These are phyloP conservation scores for Deilephila porcellus DNA, from an alignment of 2,888 invertebrate genomes.

Conservation along the genomic window DNA sequence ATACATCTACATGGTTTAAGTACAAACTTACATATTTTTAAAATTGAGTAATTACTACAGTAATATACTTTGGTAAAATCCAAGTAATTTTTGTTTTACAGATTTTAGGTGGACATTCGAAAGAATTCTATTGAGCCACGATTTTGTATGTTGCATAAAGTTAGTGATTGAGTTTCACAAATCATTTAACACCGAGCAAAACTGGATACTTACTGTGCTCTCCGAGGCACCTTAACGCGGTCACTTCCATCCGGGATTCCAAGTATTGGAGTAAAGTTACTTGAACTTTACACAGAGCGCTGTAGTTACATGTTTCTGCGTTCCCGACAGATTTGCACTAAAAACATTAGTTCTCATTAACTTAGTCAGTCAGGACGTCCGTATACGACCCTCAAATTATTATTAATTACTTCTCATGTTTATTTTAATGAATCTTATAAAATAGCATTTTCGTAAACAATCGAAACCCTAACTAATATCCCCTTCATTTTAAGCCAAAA, in stretches of 20 bases:
- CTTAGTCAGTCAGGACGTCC: background rate
- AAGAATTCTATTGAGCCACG: too few species aligned
- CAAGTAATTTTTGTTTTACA: too few species aligned
- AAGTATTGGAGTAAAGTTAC: background rate
- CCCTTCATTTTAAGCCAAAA: background rate
- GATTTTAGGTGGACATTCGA: too few species aligned
- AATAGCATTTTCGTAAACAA: background rate
- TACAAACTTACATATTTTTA: too few species aligned
- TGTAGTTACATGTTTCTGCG: background rate
- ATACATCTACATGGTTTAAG: background rate
- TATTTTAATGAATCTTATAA: background rate
- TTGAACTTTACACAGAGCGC: background rate
- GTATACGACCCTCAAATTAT: background rate
- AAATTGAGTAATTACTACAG: too few species aligned
- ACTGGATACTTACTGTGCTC: background rate
- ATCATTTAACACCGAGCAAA: background rate
- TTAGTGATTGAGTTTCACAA: background rate
- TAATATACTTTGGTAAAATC: too few species aligned
- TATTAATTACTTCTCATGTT: background rate
- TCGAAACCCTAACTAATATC: background rate
- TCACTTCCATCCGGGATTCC: background rate
- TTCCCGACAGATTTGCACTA: background rate
- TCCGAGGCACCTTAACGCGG: slow-evolving; percentile 2
- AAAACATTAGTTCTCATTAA: background rate
- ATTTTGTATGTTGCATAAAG: too few species aligned